Evolutionary conservation across 1,140 invertebrate species (phyloP).

Genomic region (Gyrodactylus bullatarudis): DNA sequence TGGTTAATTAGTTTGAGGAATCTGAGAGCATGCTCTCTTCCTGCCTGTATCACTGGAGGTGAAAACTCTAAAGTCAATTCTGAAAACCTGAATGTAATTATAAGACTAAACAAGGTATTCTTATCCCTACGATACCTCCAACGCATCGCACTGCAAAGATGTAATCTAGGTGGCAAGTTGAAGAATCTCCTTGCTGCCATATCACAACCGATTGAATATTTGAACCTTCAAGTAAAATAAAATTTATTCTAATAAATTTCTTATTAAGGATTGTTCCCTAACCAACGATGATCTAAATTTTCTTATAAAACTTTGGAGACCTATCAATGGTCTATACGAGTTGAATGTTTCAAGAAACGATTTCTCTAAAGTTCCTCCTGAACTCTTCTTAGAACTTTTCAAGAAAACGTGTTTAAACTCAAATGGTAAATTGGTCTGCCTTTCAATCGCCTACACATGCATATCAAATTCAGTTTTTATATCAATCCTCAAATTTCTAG

Average conservation of each 20-base stretch:
- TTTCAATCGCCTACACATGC: neutral
- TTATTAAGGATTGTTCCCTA: neutral
- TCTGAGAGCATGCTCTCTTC: neutral
- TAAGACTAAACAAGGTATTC: neutral
- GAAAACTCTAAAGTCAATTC: neutral
- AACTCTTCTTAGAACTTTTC: neutral
- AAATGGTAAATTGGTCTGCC: neutral
- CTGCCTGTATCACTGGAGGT: neutral
- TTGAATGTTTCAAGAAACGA: neutral
- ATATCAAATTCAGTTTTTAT: neutral
- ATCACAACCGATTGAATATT: neutral
- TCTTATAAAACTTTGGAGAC: neutral
- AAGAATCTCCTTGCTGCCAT: neutral
- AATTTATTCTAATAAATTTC: neutral
- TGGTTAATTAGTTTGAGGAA: neutral
- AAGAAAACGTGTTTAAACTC: neutral
- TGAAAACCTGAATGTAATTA: neutral
- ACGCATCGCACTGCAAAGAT: neutral
- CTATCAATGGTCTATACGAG: neutral
- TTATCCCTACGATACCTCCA: neutral
- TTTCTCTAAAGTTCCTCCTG: neutral
- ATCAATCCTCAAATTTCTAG: neutral
- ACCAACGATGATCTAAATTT: neutral
- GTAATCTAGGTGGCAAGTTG: neutral
- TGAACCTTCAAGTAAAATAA: neutral